Evolutionary conservation across 2,888 invertebrate species (phyloP), one percentile per base, ranked within the genome.

Genomic region (Digitonthophagus gazella): DNA sequence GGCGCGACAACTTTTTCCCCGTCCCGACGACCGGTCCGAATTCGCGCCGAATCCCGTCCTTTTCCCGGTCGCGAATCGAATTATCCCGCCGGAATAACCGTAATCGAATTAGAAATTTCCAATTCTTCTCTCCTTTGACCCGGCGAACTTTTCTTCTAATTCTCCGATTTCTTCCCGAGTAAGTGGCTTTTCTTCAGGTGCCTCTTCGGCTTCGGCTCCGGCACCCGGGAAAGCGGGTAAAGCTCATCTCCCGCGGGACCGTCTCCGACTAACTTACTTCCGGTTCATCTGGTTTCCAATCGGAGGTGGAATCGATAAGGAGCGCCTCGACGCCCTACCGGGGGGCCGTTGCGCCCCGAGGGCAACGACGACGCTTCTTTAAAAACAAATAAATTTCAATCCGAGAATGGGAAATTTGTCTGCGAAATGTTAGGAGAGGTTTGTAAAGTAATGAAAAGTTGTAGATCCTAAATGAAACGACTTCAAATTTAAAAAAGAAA

Each of bases 241-340:
- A 61, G 61, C 18, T 61, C 19, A 20, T 61, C 18, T 61, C 18
- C 28, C 61, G 61, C 18, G 61, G 61, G n/a, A 19, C 15, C 18
- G 18, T 61, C 61, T 20, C 18, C 61, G 61, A 69, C 67, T 64
- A 74, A 73, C 76, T 81, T 81, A 80, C 80, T 82, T 81, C 80
- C 81, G 79, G 80, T 80, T 78, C 81, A 81, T 81, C 80, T 80
- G 80, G 74, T 82, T 82, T 82, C 81, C 81, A 82, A 81, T 82
- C 82, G 80, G 78, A 73, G 61, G 72, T 70, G 75, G 76, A 80
- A 81, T 81, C 81, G 77, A 81, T 80, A 79, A 78, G 74, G 71
- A 58, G 15, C 16, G 16, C 16, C 19, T 18, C 16, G 58, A 19
- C 16, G 58, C 58, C 58, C 18, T 58, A n/a, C 58, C 2, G 58